These are phyloP conservation scores for Agriopis aurantiaria DNA, from an alignment of 2,888 invertebrate species.

Conservation along the genomic window DNA sequence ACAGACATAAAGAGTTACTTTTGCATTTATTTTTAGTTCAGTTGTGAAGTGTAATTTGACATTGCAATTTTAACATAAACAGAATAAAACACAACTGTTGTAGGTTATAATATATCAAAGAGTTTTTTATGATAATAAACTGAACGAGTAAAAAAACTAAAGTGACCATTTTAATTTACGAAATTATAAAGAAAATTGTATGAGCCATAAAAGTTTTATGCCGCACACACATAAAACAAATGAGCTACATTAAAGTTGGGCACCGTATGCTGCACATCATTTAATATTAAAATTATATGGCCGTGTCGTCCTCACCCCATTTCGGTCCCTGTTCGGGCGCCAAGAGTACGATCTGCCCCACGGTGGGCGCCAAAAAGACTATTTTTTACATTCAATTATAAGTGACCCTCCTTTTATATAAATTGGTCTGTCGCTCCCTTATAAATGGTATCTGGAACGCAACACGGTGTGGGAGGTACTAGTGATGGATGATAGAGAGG, in stretches of 20 bases:
- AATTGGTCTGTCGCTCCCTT: slow-evolving; percentile 80
- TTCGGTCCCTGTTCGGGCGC: slow-evolving; percentile 38
- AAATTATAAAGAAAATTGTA: slow-evolving; percentile 8
- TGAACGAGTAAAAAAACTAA: background rate
- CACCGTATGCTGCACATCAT: slow-evolving; percentile 69
- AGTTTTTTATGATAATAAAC: background rate
- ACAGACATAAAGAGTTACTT: no score
- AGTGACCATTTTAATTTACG: background rate
- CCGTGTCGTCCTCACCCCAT: slow-evolving; percentile 56
- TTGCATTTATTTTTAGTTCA: no score
- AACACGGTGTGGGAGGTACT: slow-evolving; percentile 77
- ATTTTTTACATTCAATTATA: slow-evolving; percentile 85
- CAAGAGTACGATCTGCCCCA: slow-evolving; percentile 48
- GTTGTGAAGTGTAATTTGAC: no score
- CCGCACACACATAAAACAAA: slow-evolving; percentile 39
- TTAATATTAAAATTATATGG: slow-evolving; percentile 79
- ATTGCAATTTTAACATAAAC: no score
- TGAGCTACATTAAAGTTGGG: slow-evolving; percentile 47
- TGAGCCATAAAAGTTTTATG: slow-evolving; percentile 14
- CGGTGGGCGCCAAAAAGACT: slow-evolving; percentile 67
- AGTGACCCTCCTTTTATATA: slow-evolving; percentile 79
- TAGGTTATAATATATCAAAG: no score
- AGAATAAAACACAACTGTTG: no score
- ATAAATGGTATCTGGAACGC: slow-evolving; percentile 74
- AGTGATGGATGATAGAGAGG: slow-evolving; percentile 65